Evolutionary conservation across 2,888 invertebrate genomes (phyloP), one percentile per base, ranked within the genome.

Genomic region (Hofmannophila pseudospretella): DNA sequence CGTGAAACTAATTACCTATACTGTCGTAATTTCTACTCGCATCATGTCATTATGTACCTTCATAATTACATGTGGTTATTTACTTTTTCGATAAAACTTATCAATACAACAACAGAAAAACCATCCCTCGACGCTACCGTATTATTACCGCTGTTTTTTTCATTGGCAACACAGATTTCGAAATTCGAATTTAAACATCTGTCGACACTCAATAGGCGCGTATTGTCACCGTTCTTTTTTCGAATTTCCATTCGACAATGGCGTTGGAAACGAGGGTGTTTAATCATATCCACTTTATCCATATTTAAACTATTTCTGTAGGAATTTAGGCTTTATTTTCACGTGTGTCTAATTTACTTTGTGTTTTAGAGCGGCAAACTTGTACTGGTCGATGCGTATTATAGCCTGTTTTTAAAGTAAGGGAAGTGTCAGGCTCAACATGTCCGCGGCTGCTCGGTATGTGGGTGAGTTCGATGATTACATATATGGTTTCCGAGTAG

Each of bases 111-210:
- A 32, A 31, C 36, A 30, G 32, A 38, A 41, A 16, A 37, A 27
- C 35, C 32, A 25, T 26, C 28, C 23, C 23, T 29, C 53, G 47
- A 54, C 55, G 45, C 59, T 49, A 56, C 51, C 61, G 58, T 67
- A 68, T 72, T 65, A 71, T 66, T 72, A 66, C 54, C 51, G 51
- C 55, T 54, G 63, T 69, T 69, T 69, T 67, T 59, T 63, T 67
- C 57, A 53, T 42, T 52, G 59, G 50, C 58, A 76, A 66, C 70
- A 72, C 67, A 61, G 71, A 75, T 77, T 77, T 74, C 66, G 67
- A 69, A 62, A 69, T 67, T 70, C 61, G 62, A 70, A 69, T 64
- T 61, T 51, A 55, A 52, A 71, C 80, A 81, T 79, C 81, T 81
- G 81, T 71, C 73, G 73, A 70, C 69, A 69, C 70, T 73, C 65